Evolutionary conservation across 35 echinoderm and acorn worm species (phyloP), one percentile per base, ranked within the genome.

Genomic region (Acanthaster planci): DNA sequence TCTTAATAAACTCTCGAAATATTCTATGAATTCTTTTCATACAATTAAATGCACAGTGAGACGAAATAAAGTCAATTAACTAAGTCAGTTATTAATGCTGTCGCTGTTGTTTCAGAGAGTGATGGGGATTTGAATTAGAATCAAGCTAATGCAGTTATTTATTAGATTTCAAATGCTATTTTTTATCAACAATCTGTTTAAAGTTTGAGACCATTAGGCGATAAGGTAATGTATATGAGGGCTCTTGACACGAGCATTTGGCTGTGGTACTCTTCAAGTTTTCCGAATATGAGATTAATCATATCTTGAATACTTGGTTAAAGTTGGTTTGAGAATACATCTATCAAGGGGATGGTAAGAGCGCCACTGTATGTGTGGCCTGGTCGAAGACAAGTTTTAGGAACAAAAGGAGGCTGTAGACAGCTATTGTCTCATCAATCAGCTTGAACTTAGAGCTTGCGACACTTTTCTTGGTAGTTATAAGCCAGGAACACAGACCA

Each of bases 371-470:
- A n/a, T 82, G 87, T 31, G 58, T 82, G 77, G 88, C 60, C 22
- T 95, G 79, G 8, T 95, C 93, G 78, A 92, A 95, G 7, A 87
- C 16, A 54, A 95, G 67, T 64, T 95, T 95, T 39, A 95, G 72
- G 67, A 90, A 95, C 17, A 95, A 77, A 2, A 89, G 93, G 27
- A 86, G 93, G 54, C 88, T 84, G 80, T 85, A 91, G 18, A 84
- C 80, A 10, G 21, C 55, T 22, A 95, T 77, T 8, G 80, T 79
- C 64, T 79, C 36, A 8, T 59, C 27, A 31, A 95, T 72, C 2
- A 87, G 18, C 22, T 68, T 57, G 17, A 64, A 59, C 38, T 95
- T 88, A 16, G 90, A 67, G 36, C 59, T 40, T 38, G 93, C 78
- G 0, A 95, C 77, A 18, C 6, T 38, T 80, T 86, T 86, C 0